Base-by-base conservation (phyloP, 2,113 vertebrate genomes). In the Neopipo cinnamomea region DNA sequence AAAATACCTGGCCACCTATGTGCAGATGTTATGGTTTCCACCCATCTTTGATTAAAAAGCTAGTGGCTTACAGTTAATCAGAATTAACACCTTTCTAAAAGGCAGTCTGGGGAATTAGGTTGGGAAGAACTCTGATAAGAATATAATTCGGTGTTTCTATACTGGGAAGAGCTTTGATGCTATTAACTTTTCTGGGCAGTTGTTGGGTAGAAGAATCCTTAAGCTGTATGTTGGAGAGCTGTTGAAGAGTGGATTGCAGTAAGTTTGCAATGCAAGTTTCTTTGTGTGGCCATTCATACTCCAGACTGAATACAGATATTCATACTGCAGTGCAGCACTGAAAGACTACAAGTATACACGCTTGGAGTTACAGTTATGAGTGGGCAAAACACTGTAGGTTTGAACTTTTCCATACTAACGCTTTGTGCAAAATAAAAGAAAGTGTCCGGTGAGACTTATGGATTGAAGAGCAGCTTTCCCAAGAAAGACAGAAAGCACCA, bases 211-310 rank as follows among this genome's bases (percentile, higher is more conserved):
- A 42, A 63, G 39, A 84, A 55, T 28, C 9, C 49, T 76, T 55
- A 8, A 4, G 7, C 42, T 62, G 15, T 22, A 5, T 39, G 14
- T 44, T 9, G 21, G 6, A 79, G 27, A 87, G 25, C 8, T 73
- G 28, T 23, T 53, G 70, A 52, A 11, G 19, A 4, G 10, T 46
- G 21, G 63, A 44, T 15, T 44, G 21, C 33, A 16, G 14, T 28
- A 47, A 47, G 23, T 53, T 62, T 72, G 28, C 18, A 44, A 31
- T 47, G 62, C 18, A 75, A 7, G 2, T 62, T 84, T 86, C 30
- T 47, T 31, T 49, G 0, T 35, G 52, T 18, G 42, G 14, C 2
- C 0, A 2, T 53, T 84, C 0, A 0, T 80, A 44, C 21, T 44
- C n/a, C 24, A 49, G 18, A 35, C 24, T 31, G 76, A 47, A 24